phyloP scores from a whole-genome alignment of 2,888 invertebrate species.

The Hydrotaea cyrtoneurina region DNA sequence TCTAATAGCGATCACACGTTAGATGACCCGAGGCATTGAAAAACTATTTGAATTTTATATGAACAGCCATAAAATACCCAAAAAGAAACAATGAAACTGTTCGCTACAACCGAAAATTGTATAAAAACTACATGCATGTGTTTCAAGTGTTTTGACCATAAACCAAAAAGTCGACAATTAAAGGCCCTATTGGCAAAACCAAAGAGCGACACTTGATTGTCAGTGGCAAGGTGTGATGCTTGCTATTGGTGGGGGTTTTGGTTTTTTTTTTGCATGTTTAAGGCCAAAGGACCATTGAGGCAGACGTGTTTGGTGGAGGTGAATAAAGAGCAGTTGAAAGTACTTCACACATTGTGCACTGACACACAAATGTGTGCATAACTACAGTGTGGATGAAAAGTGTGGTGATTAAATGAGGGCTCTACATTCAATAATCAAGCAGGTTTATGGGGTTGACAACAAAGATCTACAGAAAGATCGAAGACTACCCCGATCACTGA shows the following conservation, averaged over 20 bases:
- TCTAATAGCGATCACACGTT: slow-evolving; percentile 5
- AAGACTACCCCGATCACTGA: too few relatives aligned
- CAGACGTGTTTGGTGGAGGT: background rate
- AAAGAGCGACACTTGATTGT: background rate
- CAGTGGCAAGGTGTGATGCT: background rate
- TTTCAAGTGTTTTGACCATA: background rate
- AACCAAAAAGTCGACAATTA: background rate
- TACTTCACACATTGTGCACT: background rate
- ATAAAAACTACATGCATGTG: background rate
- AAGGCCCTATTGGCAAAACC: background rate
- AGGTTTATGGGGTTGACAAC: too few relatives aligned
- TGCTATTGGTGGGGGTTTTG: too few relatives aligned
- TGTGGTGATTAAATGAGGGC: too few relatives aligned
- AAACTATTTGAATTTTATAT: background rate
- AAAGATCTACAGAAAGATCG: too few relatives aligned
- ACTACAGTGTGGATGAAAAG: too few relatives aligned
- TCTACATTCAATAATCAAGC: too few relatives aligned
- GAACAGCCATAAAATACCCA: background rate
- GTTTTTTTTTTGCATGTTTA: background rate
- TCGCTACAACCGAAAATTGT: background rate
- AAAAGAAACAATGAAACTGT: slow-evolving; percentile 9
- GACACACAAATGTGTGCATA: background rate
- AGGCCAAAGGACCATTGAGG: background rate
- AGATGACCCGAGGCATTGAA: background rate
- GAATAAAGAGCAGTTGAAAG: background rate